Percentiles rank a stretch among this genome's conserved stretches.
phyloP scores from a whole-genome alignment of 2,888 invertebrate species.

The Drosophila meridiana region DNA sequence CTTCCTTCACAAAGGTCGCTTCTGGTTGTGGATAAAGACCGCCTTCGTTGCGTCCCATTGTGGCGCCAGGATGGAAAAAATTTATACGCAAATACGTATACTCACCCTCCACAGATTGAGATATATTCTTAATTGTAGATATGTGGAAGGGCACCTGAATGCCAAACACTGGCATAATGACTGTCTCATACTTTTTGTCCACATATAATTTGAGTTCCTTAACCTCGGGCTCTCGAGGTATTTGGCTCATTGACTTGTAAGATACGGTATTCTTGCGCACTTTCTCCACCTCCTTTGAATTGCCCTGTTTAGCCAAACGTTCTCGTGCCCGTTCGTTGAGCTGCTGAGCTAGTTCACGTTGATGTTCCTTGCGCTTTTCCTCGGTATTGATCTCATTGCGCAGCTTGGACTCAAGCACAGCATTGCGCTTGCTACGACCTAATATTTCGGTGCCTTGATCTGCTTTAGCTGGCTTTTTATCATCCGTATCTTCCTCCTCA shows the following conservation, averaged over 20 bases:
- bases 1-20: conserved; percentile 98
- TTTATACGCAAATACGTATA: conserved; percentile 99
- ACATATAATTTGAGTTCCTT: conserved; percentile 97
- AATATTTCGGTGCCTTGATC: conserved; percentile 85
- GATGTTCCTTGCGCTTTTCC: conserved; percentile 98
- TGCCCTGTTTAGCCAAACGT: conserved; percentile 94
- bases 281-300: conserved; percentile 94
- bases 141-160: conserved; percentile 99
- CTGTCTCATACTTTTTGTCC: conserved; percentile 98
- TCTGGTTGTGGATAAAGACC: conserved; percentile 97
- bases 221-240: conserved; percentile 97
- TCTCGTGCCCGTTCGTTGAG: conserved; percentile 97
- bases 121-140: conserved; percentile 99
- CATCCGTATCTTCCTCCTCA: conserved; percentile 92
- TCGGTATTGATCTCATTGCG: conserved; percentile 98
- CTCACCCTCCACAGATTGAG: conserved; percentile 98
- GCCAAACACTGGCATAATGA: conserved; percentile 99
- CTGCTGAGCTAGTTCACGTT: conserved; percentile 95
- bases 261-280: conserved; percentile 97
- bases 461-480: conserved; percentile 91
- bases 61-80: conserved; percentile 99
- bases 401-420: conserved; percentile 96
- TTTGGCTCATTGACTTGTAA: conserved; percentile 95
- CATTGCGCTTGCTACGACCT: conserved; percentile 92
- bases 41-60: conserved; percentile 97